Evolutionary conservation across 2,888 invertebrate species (phyloP), one percentile per base, ranked within the genome.

Genomic region (Phortica okadai): DNA sequence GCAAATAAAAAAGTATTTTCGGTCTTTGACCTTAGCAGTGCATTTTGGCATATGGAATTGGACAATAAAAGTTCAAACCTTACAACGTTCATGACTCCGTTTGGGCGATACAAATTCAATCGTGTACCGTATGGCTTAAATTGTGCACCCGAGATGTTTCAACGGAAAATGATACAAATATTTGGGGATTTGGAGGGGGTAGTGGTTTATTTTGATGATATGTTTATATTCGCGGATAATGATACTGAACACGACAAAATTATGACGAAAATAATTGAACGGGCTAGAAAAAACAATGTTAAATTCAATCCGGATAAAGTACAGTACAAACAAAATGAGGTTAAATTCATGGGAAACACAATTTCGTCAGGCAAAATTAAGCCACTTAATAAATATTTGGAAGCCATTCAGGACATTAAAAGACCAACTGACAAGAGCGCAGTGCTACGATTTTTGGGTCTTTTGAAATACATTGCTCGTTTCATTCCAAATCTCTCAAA

Each of bases 111-210:
- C 62, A 80, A 79, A 77, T 83, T 81, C 25, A 81, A 79, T 64
- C 62, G 82, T 1, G 74, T 80, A 8, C 79, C 90, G 2, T 90
- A 90, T 84, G n/a, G n/a, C n/a, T n/a, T n/a, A n/a, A n/a, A n/a
- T n/a, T n/a, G n/a, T n/a, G n/a, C n/a, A n/a, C n/a, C 89, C 4
- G 90, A 89, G 82, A 85, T 89, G 14, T 90, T 90, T 80, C 88
- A 90, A 76, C 79, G 80, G 45, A 82, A 81, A 74, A 89, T 87
- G 79, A 80, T 82, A 42, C 79, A 78, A 33, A 81, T 85, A 33
- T 90, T 90, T 80, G 89, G 85, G n/a, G n/a, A n/a, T n/a, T n/a
- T n/a, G n/a, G n/a, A n/a, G n/a, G n/a, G 88, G 6, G 84, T 89
- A 10, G 73, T 85, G 11, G 77, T 90, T 1, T 90, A 90, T 78